Conservation (phyloP, 2,888 invertebrate species). For the Nomada fabriciana region DNA sequence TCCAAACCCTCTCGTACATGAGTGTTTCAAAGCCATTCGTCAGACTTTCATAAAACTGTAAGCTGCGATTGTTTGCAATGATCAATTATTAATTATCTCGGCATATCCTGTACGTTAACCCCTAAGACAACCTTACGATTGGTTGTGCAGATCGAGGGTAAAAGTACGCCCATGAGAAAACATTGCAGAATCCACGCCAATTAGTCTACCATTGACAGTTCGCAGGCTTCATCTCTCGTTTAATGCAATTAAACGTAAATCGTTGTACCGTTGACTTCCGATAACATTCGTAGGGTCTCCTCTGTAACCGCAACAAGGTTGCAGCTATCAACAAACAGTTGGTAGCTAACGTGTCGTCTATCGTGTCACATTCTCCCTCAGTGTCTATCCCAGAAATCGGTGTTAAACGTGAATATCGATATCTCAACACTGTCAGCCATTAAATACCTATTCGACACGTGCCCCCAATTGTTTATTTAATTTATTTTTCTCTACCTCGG, state of each 20-base stretch:
- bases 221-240: conserved; percentile 34
- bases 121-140: too few species aligned
- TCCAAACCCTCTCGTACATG: background rate
- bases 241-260: conserved; percentile 45
- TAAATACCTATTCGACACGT: background rate
- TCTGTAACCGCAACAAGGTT: conserved; percentile 40
- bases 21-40: background rate
- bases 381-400: background rate
- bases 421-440: background rate
- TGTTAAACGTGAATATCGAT: background rate
- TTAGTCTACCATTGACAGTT: conserved; percentile 1
- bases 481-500: too few species aligned
- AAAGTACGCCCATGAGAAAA: background rate
- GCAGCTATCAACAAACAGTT: conserved; percentile 45
- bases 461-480: too few species aligned
- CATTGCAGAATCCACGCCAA: background rate
- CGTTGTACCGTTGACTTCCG: conserved; percentile 34
- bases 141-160: background rate
- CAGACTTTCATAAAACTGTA: too few species aligned
- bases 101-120: too few species aligned
- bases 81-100: too few species aligned
- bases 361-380: background rate
- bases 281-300: conserved; percentile 40
- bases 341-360: background rate
- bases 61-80: too few species aligned